A percentile compares a stretch with the other conserved stretches of the same genome.
Conservation (phyloP, 2,888 invertebrate genomes). For the Carcina quercana region DNA sequence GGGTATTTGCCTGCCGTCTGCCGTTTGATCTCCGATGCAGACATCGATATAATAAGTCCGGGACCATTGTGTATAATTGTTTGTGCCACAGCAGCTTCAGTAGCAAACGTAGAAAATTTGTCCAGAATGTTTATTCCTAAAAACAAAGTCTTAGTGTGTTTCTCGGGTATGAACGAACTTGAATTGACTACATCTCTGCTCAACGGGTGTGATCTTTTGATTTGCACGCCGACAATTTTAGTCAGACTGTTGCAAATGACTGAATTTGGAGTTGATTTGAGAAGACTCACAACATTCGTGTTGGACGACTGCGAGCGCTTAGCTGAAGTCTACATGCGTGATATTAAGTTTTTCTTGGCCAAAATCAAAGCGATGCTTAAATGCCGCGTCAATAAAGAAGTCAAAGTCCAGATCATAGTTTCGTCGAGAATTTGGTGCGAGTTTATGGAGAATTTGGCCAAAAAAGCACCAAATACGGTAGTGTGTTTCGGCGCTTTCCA, state of each 20-base stretch:
- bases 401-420: slow-evolving; percentile 73
- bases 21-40: slow-evolving; percentile 68
- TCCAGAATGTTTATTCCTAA: slow-evolving; percentile 53
- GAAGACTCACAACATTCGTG: slow-evolving; percentile 77
- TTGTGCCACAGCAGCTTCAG: slow-evolving; percentile 76
- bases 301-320: slow-evolving; percentile 82
- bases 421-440: slow-evolving; percentile 79
- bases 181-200: slow-evolving; percentile 58
- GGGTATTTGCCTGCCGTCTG: slow-evolving; percentile 81
- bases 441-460: slow-evolving; percentile 70
- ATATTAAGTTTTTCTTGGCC: slow-evolving; percentile 53
- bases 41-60: slow-evolving; percentile 40
- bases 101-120: slow-evolving; percentile 52
- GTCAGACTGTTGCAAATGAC: slow-evolving; percentile 52
- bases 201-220: slow-evolving; percentile 81
- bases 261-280: slow-evolving; percentile 69
- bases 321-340: slow-evolving; percentile 63
- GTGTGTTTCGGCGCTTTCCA: slow-evolving; percentile 82
- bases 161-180: slow-evolving; percentile 52
- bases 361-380: slow-evolving; percentile 59
- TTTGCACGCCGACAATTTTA: slow-evolving; percentile 78
- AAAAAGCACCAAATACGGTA: slow-evolving; percentile 73
- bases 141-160: slow-evolving; percentile 47
- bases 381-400: slow-evolving; percentile 47
- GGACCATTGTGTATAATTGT: slow-evolving; percentile 80